phyloP scores from a whole-genome alignment of 2,113 vertebrate species.

The Arizona elegans region DNA sequence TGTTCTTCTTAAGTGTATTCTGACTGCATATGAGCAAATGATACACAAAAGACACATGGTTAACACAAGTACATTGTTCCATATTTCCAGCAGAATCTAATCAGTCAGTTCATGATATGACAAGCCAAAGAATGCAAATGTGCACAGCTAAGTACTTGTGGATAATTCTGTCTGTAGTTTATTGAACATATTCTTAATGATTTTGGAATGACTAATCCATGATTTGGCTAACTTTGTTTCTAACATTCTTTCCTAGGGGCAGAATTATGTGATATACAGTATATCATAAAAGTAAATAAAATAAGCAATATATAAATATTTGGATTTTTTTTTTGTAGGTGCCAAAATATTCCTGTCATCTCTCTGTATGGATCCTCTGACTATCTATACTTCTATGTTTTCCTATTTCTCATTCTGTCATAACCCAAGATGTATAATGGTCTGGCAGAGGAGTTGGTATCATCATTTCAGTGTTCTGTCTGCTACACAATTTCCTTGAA shows the following conservation, averaged over 20 bases:
- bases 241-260: not conserved
- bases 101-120: not conserved
- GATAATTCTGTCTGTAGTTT: not conserved
- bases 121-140: not conserved
- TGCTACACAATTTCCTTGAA: not conserved
- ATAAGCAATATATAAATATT: not conserved
- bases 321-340: not conserved
- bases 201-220: not conserved
- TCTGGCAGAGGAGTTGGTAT: not conserved
- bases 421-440: not conserved
- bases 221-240: not conserved
- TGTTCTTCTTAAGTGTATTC: not conserved
- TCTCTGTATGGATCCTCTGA: not conserved
- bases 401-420: not conserved
- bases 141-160: not conserved
- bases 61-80: not conserved
- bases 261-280: not conserved
- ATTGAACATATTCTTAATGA: not conserved
- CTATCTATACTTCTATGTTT: not conserved
- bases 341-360: not conserved
- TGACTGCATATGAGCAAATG: not conserved
- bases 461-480: not conserved
- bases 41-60: not conserved
- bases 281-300: not conserved
- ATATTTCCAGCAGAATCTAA: not conserved